Evolutionary conservation across 2,797 vertebrate species (phyloP), one percentile per base, ranked within the genome.

Genomic region (Spondyliosoma cantharus): DNA sequence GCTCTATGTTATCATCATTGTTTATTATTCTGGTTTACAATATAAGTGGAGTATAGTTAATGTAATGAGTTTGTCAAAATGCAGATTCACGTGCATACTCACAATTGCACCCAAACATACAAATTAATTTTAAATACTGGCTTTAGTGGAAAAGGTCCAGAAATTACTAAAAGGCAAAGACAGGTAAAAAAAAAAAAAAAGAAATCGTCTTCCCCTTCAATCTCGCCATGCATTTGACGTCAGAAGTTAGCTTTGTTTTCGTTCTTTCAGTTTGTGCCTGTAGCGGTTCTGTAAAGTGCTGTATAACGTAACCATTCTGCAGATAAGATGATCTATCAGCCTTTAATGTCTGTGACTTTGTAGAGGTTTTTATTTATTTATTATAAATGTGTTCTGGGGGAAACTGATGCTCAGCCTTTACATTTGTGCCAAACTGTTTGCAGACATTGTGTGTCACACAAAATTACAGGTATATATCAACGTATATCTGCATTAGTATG

Each of bases 361-460:
- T 94, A 86, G 88, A 89, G 70, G 85, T 87, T 88, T 85, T 90
- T 91, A 89, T 91, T 93, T 92, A 86, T 88, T 37, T 37, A 37
- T 37, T 37, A 9, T 90, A 60, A 73, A 65, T 45, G 93, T 93
- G 87, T 91, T 89, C 80, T 79, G 84, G 88, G 68, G 80, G 61
- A 79, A 72, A 75, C 80, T 87, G 68, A 85, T 64, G 87, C 92
- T 93, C 91, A 91, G 92, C 92, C 92, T 95, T 95, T 95, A 92
- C 90, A 93, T 94, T 94, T 88, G 95, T 96, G 95, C 94, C 95
- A 96, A 95, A 95, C 90, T 89, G 89, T 94, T 91, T 90, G 93
- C 93, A 77, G 90, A 90, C 87, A 89, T 93, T 85, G 90, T 91
- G 91, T 90, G 91, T 93, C 87, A 78, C 83, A 81, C 72, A 82